A percentile compares a stretch with the other conserved stretches of the same genome.
phyloP scores from a whole-genome alignment of 2,888 invertebrate species.

The Cerastoderma edule region DNA sequence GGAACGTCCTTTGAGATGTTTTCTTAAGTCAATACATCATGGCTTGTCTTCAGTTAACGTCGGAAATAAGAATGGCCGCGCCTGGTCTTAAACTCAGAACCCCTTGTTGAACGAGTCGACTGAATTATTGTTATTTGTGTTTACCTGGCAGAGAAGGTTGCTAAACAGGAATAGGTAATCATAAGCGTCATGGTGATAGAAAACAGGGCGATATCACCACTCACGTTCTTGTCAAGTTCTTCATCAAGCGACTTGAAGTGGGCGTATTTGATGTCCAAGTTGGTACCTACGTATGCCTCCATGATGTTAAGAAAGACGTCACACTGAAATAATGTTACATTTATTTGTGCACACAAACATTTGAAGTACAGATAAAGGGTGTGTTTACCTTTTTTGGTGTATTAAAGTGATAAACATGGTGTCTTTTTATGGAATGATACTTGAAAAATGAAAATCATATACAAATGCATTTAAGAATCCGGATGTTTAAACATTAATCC shows the following conservation, averaged over 20 bases:
- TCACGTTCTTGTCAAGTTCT: conserved; percentile 52
- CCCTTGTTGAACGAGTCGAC: too few relatives aligned
- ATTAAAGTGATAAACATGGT: background rate
- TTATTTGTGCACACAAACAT: background rate
- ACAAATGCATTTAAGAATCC: too few relatives aligned
- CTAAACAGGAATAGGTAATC: too few relatives aligned
- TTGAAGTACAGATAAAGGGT: background rate
- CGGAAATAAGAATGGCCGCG: too few relatives aligned
- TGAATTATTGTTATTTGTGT: too few relatives aligned
- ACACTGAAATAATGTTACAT: conserved; percentile 6
- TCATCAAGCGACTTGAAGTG: conserved; percentile 46
- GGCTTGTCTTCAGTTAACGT: too few relatives aligned
- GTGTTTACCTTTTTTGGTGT: background rate
- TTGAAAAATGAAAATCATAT: too few relatives aligned
- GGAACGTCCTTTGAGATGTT: too few relatives aligned
- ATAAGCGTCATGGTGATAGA: conserved; percentile 55
- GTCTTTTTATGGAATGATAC: too few relatives aligned
- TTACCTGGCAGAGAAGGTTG: too few relatives aligned
- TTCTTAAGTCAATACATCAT: too few relatives aligned
- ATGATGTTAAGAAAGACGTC: conserved; percentile 7
- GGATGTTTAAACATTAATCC: background rate
- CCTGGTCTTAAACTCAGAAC: too few relatives aligned
- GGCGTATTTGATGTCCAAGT: conserved; percentile 45
- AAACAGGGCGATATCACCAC: conserved; percentile 50
- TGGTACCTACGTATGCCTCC: conserved; percentile 7